These are phyloP conservation scores for Nymphalis urticae DNA, from an alignment of 2,888 invertebrate genomes.

Conservation along the genomic window DNA sequence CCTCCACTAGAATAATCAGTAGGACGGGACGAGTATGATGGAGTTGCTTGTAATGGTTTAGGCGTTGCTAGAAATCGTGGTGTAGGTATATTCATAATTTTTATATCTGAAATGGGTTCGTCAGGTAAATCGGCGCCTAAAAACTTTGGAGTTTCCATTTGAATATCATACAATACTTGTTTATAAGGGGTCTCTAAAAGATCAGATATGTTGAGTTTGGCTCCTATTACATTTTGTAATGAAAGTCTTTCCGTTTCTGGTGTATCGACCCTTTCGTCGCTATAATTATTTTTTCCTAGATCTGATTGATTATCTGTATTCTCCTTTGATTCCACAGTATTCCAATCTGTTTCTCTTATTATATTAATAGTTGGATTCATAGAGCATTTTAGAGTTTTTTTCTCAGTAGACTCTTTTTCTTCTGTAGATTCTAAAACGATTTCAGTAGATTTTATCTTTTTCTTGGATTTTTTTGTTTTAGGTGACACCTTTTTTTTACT, in stretches of 20 bases:
- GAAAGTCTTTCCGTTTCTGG: conserved; percentile 70
- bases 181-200: conserved; percentile 83
- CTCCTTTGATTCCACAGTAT: conserved; percentile 23
- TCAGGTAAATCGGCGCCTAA: conserved; percentile 69
- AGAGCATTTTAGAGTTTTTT: not conserved
- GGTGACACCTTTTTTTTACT: conserved; percentile 3
- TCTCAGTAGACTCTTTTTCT: conserved; percentile 39
- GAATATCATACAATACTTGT: conserved; percentile 69
- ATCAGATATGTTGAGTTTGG: conserved; percentile 72
- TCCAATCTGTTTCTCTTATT: conserved; percentile 42
- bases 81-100: conserved; percentile 80
- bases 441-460: conserved; percentile 45
- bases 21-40: conserved; percentile 71
- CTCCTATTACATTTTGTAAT: conserved; percentile 70
- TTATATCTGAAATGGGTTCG: conserved; percentile 78
- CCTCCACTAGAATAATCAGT: conserved; percentile 84
- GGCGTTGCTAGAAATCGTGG: conserved; percentile 78
- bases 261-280: conserved; percentile 57
- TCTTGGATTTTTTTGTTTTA: conserved; percentile 29
- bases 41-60: conserved; percentile 62
- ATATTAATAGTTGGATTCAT: conserved; percentile 65
- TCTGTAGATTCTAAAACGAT: conserved; percentile 39
- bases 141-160: conserved; percentile 81
- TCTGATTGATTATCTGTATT: conserved; percentile 41
- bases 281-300: conserved; percentile 46